phyloP scores from a whole-genome alignment of 2,888 invertebrate genomes.

The Lumbricus terrestris region DNA sequence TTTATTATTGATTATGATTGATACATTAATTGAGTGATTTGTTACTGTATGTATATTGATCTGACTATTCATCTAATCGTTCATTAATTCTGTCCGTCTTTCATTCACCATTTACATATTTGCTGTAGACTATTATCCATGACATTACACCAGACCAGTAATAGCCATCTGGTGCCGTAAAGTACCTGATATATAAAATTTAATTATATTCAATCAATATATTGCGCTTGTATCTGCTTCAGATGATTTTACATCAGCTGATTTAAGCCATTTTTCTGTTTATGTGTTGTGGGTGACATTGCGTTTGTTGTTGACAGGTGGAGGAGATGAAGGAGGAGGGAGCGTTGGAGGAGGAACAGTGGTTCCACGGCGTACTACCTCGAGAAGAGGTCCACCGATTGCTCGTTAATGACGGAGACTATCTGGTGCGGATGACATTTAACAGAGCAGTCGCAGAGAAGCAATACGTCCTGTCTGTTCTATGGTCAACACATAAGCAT shows the following conservation, averaged over 20 bases:
- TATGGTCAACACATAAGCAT: conserved; percentile 94
- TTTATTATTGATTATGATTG: too few species aligned
- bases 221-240: not conserved
- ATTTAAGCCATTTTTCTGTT: not conserved
- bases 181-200: too few species aligned
- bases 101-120: too few species aligned
- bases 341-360: conserved; percentile 37
- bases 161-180: too few species aligned
- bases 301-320: not conserved
- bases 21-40: too few species aligned
- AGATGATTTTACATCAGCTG: not conserved
- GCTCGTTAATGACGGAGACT: conserved; percentile 87
- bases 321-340: conserved; percentile 4
- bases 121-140: too few species aligned
- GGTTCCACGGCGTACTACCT: conserved; percentile 82
- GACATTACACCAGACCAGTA: too few species aligned
- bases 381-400: conserved; percentile 91
- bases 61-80: too few species aligned
- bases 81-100: too few species aligned
- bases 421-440: conserved; percentile 80
- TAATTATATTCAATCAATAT: not conserved
- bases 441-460: conserved; percentile 64
- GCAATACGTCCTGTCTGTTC: conserved; percentile 91
- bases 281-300: not conserved
- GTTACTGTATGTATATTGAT: too few species aligned